A percentile compares a stretch with the other conserved stretches of the same genome.
Evolutionary conservation across 1,140 invertebrate species (phyloP).

Genomic region (Linepithema humile): DNA sequence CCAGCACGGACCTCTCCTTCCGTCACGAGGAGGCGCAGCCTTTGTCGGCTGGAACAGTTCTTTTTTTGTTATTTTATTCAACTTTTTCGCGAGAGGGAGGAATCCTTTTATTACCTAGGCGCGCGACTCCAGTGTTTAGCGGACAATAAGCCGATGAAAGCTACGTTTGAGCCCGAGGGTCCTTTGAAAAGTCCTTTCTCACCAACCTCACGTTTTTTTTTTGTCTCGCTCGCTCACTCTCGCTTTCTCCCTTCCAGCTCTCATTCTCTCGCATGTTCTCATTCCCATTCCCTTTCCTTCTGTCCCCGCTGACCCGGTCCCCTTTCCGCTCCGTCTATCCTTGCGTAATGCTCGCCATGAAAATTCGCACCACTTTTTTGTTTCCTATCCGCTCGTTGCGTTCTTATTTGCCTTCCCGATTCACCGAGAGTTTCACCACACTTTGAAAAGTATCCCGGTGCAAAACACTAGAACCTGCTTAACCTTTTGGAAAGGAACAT

Average conservation of each 20-base stretch:
- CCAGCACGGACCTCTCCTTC: slow-evolving; percentile 41
- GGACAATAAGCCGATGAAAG: slow-evolving; percentile 76
- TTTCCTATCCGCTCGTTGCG: slow-evolving; percentile 16
- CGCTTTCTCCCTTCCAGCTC: not conserved
- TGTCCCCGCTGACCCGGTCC: slow-evolving; percentile 20
- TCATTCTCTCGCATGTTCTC: not conserved
- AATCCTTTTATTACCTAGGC: slow-evolving; percentile 74
- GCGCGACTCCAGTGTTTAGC: slow-evolving; percentile 74
- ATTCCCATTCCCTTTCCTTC: slow-evolving; percentile 33
- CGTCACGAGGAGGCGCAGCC: slow-evolving; percentile 48
- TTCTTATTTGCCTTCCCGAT: slow-evolving; percentile 12
- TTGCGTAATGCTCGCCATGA: slow-evolving; percentile 1
- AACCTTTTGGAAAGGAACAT: not conserved
- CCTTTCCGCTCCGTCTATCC: not conserved
- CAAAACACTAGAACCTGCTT: slow-evolving; percentile 5
- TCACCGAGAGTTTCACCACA: not conserved
- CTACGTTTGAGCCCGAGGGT: slow-evolving; percentile 70
- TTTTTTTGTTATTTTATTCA: slow-evolving; percentile 75
- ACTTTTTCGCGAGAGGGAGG: slow-evolving; percentile 67
- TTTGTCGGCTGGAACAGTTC: slow-evolving; percentile 65
- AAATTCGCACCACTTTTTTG: slow-evolving; percentile 63
- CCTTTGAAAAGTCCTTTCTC: slow-evolving; percentile 73
- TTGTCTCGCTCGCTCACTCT: slow-evolving; percentile 11
- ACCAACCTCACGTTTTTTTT: slow-evolving; percentile 36
- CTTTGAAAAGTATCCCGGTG: slow-evolving; percentile 4